Evolutionary conservation across 2,797 vertebrate species (phyloP).

Genomic region (Decapterus maruadsi): DNA sequence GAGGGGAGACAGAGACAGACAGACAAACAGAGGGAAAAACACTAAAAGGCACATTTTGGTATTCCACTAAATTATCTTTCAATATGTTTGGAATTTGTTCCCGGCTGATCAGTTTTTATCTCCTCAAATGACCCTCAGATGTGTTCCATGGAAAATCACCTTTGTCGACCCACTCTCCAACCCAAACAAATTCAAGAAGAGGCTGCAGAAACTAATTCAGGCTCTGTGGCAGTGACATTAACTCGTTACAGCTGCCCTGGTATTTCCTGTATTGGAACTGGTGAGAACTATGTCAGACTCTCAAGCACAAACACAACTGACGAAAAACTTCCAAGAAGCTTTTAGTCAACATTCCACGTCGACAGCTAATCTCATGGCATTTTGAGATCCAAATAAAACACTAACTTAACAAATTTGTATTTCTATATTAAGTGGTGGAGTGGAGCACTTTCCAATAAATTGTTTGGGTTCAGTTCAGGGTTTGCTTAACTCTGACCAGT

Average conservation of each 20-base stretch:
- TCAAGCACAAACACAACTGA: constrained; percentile 44
- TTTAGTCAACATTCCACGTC: constrained; percentile 2
- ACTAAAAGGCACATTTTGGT: background rate
- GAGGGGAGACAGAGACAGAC: background rate
- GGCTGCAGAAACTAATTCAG: constrained; percentile 36
- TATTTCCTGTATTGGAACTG: constrained; percentile 79
- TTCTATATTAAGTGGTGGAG: background rate
- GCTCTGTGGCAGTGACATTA: constrained; percentile 58
- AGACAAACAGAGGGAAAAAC: constrained; percentile 27
- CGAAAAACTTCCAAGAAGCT: constrained; percentile 31
- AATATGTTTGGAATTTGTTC: constrained; percentile 26
- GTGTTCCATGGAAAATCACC: constrained; percentile 50
- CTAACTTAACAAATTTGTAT: background rate
- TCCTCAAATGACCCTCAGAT: constrained; percentile 47
- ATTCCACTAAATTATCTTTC: constrained; percentile 21
- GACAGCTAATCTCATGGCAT: background rate
- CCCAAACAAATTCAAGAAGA: constrained; percentile 37
- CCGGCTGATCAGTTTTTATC: constrained; percentile 30
- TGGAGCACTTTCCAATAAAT: background rate
- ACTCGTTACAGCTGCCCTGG: constrained; percentile 64
- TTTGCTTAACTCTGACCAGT: background rate
- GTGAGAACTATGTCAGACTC: constrained; percentile 68
- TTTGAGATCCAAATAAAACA: background rate
- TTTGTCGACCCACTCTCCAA: constrained; percentile 35
- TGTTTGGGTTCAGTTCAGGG: background rate